Evolutionary conservation across 2,888 invertebrate species (phyloP).

Genomic region (Salticus scenicus): DNA sequence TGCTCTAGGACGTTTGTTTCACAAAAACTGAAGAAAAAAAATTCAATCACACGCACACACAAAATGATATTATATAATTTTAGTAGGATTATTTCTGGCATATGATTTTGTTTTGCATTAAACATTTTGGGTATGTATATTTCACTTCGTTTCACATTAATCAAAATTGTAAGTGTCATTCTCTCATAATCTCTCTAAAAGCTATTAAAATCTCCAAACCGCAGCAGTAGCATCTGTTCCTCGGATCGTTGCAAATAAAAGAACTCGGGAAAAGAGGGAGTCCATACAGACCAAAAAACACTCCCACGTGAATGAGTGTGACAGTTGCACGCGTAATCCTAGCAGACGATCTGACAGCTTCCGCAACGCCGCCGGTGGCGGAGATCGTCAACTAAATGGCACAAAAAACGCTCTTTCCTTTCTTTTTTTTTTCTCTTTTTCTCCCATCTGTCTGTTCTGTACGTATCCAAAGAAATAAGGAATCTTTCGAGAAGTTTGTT

Average conservation of each 20-base stretch:
- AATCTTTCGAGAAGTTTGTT: constrained; percentile 34
- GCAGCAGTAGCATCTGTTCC: background rate
- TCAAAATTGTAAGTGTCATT: too few species aligned
- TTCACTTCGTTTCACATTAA: too few species aligned
- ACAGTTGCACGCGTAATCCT: constrained; percentile 58
- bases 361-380: constrained; percentile 46
- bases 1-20: too few species aligned
- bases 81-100: too few species aligned
- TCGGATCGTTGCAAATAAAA: background rate
- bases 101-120: too few species aligned
- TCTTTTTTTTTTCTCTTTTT: constrained; percentile 2
- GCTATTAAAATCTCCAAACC: too few species aligned
- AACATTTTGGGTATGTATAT: too few species aligned
- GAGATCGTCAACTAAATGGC: constrained; percentile 13
- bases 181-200: too few species aligned
- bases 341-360: constrained; percentile 41
- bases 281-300: background rate
- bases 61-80: too few species aligned
- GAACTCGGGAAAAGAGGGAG: background rate
- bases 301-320: constrained; percentile 3
- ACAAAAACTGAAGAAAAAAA: too few species aligned
- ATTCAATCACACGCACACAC: too few species aligned
- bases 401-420: constrained; percentile 5
- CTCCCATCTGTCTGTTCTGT: background rate
- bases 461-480: constrained; percentile 33